phyloP scores from a whole-genome alignment of 2,113 vertebrate genomes.

The Syngnathus floridae region DNA sequence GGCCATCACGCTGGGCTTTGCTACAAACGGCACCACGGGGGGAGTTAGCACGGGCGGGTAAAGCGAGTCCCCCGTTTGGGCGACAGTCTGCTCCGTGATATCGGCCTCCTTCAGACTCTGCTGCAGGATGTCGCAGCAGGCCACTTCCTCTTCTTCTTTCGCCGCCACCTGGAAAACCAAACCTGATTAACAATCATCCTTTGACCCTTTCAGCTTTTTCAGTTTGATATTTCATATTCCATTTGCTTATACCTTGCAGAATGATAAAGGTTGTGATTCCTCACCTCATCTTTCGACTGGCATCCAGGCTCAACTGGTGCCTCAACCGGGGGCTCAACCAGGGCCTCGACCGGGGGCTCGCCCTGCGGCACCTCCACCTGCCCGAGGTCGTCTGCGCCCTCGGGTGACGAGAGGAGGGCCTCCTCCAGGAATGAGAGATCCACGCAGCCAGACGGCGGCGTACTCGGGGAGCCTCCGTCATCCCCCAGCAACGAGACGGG shows the following conservation, averaged over 20 bases:
- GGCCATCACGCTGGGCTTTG: constrained; percentile 52
- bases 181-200: too few species aligned
- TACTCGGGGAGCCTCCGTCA: constrained; percentile 61
- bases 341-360: constrained; percentile 35
- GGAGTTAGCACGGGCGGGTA: constrained; percentile 58
- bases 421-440: constrained; percentile 78
- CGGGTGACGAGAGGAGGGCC: constrained; percentile 70
- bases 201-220: too few species aligned
- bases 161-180: constrained; percentile 25
- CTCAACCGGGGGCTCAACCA: too few species aligned
- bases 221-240: neutral
- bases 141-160: constrained; percentile 55
- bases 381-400: constrained; percentile 47
- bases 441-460: constrained; percentile 67
- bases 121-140: constrained; percentile 74
- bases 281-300: constrained; percentile 39
- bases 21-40: constrained; percentile 45
- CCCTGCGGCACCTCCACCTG: constrained; percentile 27
- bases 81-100: constrained; percentile 75
- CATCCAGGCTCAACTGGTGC: constrained; percentile 25
- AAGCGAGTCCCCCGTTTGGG: constrained; percentile 68
- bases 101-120: constrained; percentile 76
- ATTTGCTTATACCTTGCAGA: neutral
- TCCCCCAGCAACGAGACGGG: constrained; percentile 73
- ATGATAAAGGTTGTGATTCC: neutral